A percentile compares a stretch with the other conserved stretches of the same genome.
Evolutionary conservation across 2,888 invertebrate genomes (phyloP).

Genomic region (Tuberolachnus salignus): DNA sequence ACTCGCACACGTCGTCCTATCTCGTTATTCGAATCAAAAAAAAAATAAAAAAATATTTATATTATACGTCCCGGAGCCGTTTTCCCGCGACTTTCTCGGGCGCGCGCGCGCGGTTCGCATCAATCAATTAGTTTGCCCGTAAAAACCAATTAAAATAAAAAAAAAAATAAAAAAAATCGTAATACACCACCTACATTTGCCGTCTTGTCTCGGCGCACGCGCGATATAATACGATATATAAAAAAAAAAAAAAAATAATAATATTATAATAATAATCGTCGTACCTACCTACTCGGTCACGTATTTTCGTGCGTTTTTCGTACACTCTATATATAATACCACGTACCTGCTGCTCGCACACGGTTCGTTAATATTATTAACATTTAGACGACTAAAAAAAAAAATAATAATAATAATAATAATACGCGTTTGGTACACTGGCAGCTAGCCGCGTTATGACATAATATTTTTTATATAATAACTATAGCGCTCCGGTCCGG

Average conservation of each 20-base stretch:
- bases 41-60: no score
- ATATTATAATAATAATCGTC: no score
- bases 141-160: constrained; percentile 7
- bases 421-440: no score
- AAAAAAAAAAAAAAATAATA: no score
- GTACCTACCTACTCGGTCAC: neutral
- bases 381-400: neutral
- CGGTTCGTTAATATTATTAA: neutral
- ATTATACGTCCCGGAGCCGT: neutral
- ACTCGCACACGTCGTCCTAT: no score
- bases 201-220: neutral
- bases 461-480: no score
- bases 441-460: no score
- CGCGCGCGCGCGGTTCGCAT: neutral
- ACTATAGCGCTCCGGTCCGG: no score
- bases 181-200: no score
- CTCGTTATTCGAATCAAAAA: neutral
- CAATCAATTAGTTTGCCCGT: neutral
- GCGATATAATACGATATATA: no score
- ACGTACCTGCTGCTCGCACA: no score
- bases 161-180: neutral
- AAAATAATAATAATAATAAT: no score
- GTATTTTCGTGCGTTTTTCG: neutral
- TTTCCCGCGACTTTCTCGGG: neutral
- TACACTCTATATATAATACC: neutral